A percentile compares a stretch with the other conserved stretches of the same genome.
These are phyloP conservation scores for Mesochorus sp. DNA, from an alignment of 2,888 invertebrate genomes.

Conservation along the genomic window DNA sequence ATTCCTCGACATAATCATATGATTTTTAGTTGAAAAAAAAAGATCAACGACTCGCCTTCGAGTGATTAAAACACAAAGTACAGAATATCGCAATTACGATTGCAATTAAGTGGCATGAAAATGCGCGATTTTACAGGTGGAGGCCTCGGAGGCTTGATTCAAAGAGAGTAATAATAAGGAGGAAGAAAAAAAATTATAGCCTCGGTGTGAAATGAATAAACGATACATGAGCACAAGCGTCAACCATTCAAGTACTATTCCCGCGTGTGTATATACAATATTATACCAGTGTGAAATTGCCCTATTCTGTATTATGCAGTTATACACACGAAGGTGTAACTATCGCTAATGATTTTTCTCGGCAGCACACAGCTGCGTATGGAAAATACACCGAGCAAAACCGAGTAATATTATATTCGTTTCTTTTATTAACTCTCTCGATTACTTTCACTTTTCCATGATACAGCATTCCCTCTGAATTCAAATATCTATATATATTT, in stretches of 20 bases:
- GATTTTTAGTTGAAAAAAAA: too few relatives aligned
- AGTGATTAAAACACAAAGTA: too few relatives aligned
- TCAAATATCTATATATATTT: background rate
- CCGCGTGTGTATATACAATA: slow-evolving; percentile 1
- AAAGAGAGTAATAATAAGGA: slow-evolving; percentile 20
- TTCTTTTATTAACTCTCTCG: slow-evolving; percentile 57
- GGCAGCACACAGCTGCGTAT: slow-evolving; percentile 45
- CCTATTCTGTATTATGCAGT: slow-evolving; percentile 37
- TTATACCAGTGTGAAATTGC: slow-evolving; percentile 39
- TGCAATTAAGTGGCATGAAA: slow-evolving; percentile 33
- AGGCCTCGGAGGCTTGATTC: slow-evolving; percentile 46
- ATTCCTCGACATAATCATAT: too few relatives aligned
- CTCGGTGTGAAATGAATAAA: slow-evolving; percentile 46
- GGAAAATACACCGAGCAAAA: slow-evolving; percentile 23
- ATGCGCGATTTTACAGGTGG: slow-evolving; percentile 53
- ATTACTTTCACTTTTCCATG: slow-evolving; percentile 59
- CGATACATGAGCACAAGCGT: slow-evolving; percentile 7
- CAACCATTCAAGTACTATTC: slow-evolving; percentile 1
- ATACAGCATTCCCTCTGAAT: background rate
- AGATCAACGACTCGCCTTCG: too few relatives aligned
- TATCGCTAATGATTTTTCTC: slow-evolving; percentile 53
- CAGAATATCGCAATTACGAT: too few relatives aligned
- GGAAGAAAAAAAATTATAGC: slow-evolving; percentile 2
- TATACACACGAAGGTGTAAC: slow-evolving; percentile 9
- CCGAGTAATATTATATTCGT: slow-evolving; percentile 51